Conservation (phyloP, 2,113 vertebrate species). For the Condylura cristata region DNA sequence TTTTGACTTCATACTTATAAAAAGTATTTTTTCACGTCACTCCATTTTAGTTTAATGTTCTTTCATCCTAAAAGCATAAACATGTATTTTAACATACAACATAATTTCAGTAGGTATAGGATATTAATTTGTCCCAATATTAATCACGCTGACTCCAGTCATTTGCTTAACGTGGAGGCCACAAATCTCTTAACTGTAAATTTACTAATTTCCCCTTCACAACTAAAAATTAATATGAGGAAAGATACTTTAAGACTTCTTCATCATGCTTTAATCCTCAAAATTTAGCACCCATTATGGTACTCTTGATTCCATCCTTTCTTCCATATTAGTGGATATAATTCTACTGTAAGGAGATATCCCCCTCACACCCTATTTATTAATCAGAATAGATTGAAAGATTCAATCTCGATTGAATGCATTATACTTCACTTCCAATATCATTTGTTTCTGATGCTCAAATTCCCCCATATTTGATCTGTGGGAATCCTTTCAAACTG, state of each 20-base stretch:
- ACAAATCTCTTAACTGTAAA: neutral
- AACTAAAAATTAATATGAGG: neutral
- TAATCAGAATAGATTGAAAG: neutral
- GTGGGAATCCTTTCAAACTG: neutral
- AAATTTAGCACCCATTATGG: neutral
- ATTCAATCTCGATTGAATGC: neutral
- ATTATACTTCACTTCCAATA: neutral
- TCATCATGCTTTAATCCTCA: neutral
- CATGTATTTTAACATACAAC: neutral
- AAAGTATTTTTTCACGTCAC: neutral
- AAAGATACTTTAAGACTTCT: neutral
- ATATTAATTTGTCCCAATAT: neutral
- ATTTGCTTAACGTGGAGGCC: neutral
- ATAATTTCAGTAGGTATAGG: neutral
- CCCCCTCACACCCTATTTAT: neutral
- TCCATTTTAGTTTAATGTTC: neutral
- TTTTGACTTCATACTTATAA: neutral
- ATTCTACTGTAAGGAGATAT: neutral
- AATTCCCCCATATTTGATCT: neutral
- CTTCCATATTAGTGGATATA: neutral
- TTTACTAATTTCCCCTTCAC: neutral
- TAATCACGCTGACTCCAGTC: neutral
- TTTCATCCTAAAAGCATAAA: neutral
- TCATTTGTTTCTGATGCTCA: neutral
- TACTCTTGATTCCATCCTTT: neutral